phyloP scores from a whole-genome alignment of 2,113 vertebrate genomes.

The Octodon degus region DNA sequence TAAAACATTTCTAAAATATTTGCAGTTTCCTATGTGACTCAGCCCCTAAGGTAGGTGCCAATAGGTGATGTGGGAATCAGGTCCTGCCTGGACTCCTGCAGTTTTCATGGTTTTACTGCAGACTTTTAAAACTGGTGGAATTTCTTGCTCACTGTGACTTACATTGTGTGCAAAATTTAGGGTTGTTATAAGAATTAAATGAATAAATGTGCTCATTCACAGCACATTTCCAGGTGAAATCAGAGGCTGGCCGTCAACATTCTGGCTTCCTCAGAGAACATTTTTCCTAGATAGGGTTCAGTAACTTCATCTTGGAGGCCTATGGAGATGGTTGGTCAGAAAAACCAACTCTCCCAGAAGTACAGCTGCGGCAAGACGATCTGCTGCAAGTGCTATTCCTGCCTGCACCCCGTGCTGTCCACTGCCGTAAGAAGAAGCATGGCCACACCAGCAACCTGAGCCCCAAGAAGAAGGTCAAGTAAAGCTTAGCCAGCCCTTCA shows the following conservation, averaged over 20 bases:
- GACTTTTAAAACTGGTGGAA: not conserved
- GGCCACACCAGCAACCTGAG: no score
- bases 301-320: not conserved
- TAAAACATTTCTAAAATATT: constrained; percentile 24
- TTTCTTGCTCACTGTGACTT: not conserved
- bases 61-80: not conserved
- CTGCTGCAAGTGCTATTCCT: no score
- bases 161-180: not conserved
- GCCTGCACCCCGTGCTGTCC: no score
- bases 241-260: not conserved
- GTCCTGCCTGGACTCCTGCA: not conserved
- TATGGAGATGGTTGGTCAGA: not conserved
- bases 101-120: not conserved
- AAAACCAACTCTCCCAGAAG: not conserved
- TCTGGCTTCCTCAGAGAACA: not conserved
- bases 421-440: no score
- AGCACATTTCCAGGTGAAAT: not conserved
- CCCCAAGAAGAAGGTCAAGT: no score
- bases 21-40: not conserved
- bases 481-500: no score
- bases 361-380: no score
- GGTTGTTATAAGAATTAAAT: not conserved
- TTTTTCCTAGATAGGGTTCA: not conserved
- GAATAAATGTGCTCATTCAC: not conserved
- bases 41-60: not conserved